These are phyloP conservation scores for Ophion costatus DNA, from an alignment of 2,888 invertebrate genomes.

Conservation along the genomic window DNA sequence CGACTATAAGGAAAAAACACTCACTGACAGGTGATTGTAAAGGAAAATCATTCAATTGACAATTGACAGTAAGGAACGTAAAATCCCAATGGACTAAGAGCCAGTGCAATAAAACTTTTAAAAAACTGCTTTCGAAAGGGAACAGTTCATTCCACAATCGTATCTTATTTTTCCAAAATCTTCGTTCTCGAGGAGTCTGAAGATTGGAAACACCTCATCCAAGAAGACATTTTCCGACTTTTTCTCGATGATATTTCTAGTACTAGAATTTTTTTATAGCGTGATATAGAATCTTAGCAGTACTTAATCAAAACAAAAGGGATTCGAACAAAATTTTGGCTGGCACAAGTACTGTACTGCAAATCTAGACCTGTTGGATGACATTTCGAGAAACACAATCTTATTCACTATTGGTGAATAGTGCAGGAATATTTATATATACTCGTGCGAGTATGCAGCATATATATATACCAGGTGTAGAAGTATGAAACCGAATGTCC, in stretches of 20 bases:
- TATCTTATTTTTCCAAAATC: too few species aligned
- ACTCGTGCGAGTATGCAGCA: too few species aligned
- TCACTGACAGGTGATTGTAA: not conserved
- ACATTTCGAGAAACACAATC: not conserved
- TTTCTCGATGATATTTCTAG: not conserved
- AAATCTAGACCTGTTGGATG: not conserved
- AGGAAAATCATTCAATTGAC: not conserved
- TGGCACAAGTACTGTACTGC: not conserved
- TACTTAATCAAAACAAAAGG: not conserved
- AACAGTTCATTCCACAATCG: too few species aligned
- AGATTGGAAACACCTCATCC: not conserved
- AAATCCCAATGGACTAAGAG: too few species aligned
- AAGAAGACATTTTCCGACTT: not conserved
- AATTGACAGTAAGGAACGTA: too few species aligned
- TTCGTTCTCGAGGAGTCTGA: not conserved
- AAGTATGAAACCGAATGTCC: too few species aligned
- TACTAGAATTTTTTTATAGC: not conserved
- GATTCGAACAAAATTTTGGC: not conserved
- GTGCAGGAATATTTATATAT: not conserved
- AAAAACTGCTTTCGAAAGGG: too few species aligned
- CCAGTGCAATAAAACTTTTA: too few species aligned
- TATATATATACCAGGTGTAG: too few species aligned
- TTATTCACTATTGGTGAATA: not conserved
- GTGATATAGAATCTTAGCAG: not conserved
- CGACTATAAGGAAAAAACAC: too few species aligned